Base-by-base conservation (phyloP, 1,140 invertebrate genomes). In the Akabosia matsudoensis region DNA sequence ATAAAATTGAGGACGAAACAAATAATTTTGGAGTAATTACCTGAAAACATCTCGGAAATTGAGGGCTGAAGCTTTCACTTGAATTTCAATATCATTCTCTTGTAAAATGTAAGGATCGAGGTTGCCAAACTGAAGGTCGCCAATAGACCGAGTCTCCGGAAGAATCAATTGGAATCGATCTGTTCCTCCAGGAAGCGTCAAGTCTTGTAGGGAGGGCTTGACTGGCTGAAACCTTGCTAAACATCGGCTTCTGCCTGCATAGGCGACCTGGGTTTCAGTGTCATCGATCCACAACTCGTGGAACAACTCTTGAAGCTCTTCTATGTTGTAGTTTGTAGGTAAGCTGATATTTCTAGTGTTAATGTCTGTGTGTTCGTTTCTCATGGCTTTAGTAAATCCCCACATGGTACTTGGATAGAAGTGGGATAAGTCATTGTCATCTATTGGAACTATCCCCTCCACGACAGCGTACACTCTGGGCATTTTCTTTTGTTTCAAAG, bases 11-110 rank as follows among this genome's bases (percentile, higher is more conserved):
- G 7, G 37, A 10, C 37, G 37, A 7, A 10, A 45, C 18, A 10
- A 45, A 45, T 45, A 45, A 10, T 7, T 45, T 18, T 45, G 37
- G 37, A 10, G 7, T 45, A 45, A 18, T 45, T 45, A 45, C 37
- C 37, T 45, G 7, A 72, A 45, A 34, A 72, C 37, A 22, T 72
- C 70, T 24, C n/a, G 7, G 22, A 72, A 72, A 22, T 72, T 72
- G 1, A 72, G 22, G 26, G 70, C 33, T 45, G 33, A 72, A 2
- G 70, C 70, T 28, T 72, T 72, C 3, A 72, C 37, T 24, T 34
- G 33, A 13, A 72, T 24, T 51, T 72, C 70, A 24, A 72, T 28
- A 16, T 72, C 33, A 4, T 4, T 24, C 2, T 37, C n/a, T 28
- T 72, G 18, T 3, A 67, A n/a, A 30, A 7, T 10, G 28, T 16